Evolutionary conservation across 2,797 vertebrate genomes (phyloP).

Genomic region (Enoplosus armatus): DNA sequence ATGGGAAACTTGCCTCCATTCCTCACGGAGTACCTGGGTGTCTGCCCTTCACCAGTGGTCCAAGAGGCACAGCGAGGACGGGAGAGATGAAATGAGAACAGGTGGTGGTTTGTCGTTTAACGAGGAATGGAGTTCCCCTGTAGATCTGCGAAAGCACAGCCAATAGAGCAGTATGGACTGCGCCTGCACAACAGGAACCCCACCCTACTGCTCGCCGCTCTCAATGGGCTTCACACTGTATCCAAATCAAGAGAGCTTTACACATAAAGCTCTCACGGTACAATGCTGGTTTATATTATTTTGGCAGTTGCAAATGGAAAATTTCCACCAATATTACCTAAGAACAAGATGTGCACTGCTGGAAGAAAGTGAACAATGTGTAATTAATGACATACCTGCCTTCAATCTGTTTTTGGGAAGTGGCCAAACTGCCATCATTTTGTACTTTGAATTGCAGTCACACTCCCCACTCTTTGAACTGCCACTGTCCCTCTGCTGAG

Average conservation of each 20-base stretch:
- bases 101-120: conserved; percentile 81
- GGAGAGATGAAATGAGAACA: conserved; percentile 81
- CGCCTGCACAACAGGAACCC: conserved; percentile 37
- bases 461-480: conserved; percentile 67
- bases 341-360: conserved; percentile 15
- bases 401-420: conserved; percentile 70
- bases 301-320: conserved; percentile 18
- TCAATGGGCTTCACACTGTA: conserved; percentile 10
- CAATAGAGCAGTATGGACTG: conserved; percentile 35
- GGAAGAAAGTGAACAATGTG: conserved; percentile 35
- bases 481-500: conserved; percentile 64
- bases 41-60: conserved; percentile 79
- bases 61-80: conserved; percentile 75
- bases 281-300: not conserved
- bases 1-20: conserved; percentile 76
- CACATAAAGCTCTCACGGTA: not conserved
- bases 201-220: conserved; percentile 27
- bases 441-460: conserved; percentile 63
- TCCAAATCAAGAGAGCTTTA: conserved; percentile 33
- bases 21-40: conserved; percentile 79
- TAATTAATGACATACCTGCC: conserved; percentile 64
- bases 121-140: conserved; percentile 71
- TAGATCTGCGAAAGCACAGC: conserved; percentile 59
- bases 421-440: conserved; percentile 65
- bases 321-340: conserved; percentile 3